These are phyloP conservation scores for Dryocosmus kuriphilus DNA, from an alignment of 2,888 invertebrate genomes.

Conservation along the genomic window DNA sequence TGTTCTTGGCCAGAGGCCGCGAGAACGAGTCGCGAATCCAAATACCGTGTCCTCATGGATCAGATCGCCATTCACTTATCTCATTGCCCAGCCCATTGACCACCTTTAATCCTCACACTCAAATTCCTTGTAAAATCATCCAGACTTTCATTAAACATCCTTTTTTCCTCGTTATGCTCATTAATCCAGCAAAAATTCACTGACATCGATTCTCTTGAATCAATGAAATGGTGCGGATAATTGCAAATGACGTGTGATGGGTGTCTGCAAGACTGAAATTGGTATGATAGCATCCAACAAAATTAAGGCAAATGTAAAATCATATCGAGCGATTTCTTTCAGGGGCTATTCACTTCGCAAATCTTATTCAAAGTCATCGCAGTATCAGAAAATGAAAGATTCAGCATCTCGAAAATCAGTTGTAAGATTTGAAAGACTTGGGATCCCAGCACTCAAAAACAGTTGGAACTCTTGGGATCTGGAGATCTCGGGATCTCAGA, in stretches of 20 bases:
- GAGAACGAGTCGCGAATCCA: constrained; percentile 5
- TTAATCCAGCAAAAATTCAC: neutral
- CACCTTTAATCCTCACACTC: neutral
- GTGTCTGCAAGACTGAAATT: constrained; percentile 4
- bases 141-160: constrained; percentile 7
- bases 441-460: no score
- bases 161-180: neutral
- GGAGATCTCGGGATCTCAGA: no score
- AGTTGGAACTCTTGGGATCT: no score
- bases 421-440: no score
- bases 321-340: no score
- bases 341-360: no score
- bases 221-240: constrained; percentile 11
- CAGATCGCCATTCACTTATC: constrained; percentile 27
- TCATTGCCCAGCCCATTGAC: constrained; percentile 7
- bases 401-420: no score
- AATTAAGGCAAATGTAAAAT: no score
- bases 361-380: no score
- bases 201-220: constrained; percentile 6
- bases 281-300: no score
- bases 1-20: constrained; percentile 21
- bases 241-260: constrained; percentile 11
- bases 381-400: no score
- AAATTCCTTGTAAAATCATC: constrained; percentile 4
- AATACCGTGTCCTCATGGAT: constrained; percentile 14